A percentile compares a stretch with the other conserved stretches of the same genome.
Conservation (phyloP, 2,797 vertebrate species). For the Selene dorsalis region DNA sequence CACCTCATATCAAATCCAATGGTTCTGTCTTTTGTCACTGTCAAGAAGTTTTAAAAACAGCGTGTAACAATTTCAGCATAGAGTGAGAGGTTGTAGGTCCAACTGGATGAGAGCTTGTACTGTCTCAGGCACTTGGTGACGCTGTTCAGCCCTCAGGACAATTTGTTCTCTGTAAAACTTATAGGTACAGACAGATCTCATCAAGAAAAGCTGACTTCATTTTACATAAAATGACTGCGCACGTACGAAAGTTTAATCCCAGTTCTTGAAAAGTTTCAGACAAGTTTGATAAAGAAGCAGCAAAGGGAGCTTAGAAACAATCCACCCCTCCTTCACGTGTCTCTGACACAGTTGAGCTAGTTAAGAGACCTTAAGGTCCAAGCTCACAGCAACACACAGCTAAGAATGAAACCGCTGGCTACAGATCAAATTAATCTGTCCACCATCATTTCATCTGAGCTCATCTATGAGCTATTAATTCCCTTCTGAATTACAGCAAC, state of each 20-base stretch:
- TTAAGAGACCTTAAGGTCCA: background rate
- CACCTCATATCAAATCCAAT: background rate
- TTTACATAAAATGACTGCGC: slow-evolving; percentile 9
- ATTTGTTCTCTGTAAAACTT: slow-evolving; percentile 48
- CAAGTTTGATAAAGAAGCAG: slow-evolving; percentile 7
- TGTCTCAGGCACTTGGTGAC: slow-evolving; percentile 3
- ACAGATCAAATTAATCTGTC: slow-evolving; percentile 46
- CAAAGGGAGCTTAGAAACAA: background rate
- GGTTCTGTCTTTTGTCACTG: slow-evolving; percentile 24
- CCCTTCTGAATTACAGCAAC: slow-evolving; percentile 22
- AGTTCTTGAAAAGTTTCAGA: slow-evolving; percentile 20
- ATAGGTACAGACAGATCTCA: slow-evolving; percentile 37
- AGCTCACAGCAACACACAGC: slow-evolving; percentile 35
- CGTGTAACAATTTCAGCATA: slow-evolving; percentile 2
- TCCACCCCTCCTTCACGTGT: slow-evolving; percentile 19
- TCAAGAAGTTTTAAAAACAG: slow-evolving; percentile 22
- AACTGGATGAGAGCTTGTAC: slow-evolving; percentile 34
- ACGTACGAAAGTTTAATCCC: background rate
- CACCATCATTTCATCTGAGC: slow-evolving; percentile 36
- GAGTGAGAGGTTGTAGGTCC: slow-evolving; percentile 8
- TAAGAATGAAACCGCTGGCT: slow-evolving; percentile 34
- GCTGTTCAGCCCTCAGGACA: slow-evolving; percentile 37
- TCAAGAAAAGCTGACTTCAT: slow-evolving; percentile 13
- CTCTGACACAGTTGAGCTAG: no score
- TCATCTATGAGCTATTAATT: slow-evolving; percentile 27